Evolutionary conservation across 2,113 vertebrate species (phyloP).

Genomic region (Mus musculus): GRCm39 chr8:88629001-88629500

Average conservation of each 20-base stretch:
- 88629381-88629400: background rate
- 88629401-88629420: background rate
- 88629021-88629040: too few species aligned
- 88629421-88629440: background rate
- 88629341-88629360: background rate
- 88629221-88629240: accelerated
- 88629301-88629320: background rate
- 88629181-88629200: accelerated
- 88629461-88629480: background rate
- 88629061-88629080: background rate
- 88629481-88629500: background rate
- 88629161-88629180: background rate
- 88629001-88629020: background rate
- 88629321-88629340: background rate
- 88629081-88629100: background rate
- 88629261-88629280: background rate
- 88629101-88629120: background rate
- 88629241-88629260: background rate
- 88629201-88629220: background rate
- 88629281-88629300: too few species aligned
- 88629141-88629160: background rate
- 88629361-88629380: background rate
- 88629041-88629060: too few species aligned
- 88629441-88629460: background rate
- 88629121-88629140: background rate